Conservation (phyloP, 2,113 vertebrate genomes). For the Sebastes fasciatus region DNA sequence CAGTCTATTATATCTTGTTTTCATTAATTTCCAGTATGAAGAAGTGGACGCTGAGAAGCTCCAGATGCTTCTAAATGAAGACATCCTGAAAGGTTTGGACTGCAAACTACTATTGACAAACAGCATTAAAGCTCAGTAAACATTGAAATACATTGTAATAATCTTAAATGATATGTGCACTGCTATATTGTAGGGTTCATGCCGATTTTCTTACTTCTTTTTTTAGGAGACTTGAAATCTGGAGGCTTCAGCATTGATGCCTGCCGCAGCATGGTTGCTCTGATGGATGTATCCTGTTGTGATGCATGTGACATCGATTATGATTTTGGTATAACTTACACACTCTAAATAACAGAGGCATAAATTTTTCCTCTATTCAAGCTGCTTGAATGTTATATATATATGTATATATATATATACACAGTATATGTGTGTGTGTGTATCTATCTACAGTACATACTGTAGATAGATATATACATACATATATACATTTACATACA, state of each 20-base stretch:
- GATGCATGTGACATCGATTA: neutral
- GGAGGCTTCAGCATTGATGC: conserved; percentile 81
- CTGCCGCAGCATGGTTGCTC: conserved; percentile 82
- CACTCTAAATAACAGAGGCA: neutral
- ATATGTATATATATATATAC: no score
- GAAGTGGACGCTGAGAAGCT: conserved; percentile 81
- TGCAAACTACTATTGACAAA: neutral
- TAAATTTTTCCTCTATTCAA: neutral
- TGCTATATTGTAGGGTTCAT: neutral
- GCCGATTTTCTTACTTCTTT: neutral
- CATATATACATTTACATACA: no score
- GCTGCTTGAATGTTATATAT: neutral
- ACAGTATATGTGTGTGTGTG: no score
- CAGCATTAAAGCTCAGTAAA: neutral
- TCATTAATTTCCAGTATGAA: conserved; percentile 61
- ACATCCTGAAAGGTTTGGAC: conserved; percentile 61
- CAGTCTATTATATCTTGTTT: neutral
- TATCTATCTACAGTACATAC: no score
- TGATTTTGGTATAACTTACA: neutral
- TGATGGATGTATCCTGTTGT: conserved; percentile 84
- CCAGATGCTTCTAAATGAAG: conserved; percentile 77
- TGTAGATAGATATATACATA: no score
- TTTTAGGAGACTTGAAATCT: conserved; percentile 60
- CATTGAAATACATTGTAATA: neutral
- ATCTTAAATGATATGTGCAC: neutral